Conservation (phyloP, 2,888 invertebrate species). For the Drosophila neotestacea region DNA sequence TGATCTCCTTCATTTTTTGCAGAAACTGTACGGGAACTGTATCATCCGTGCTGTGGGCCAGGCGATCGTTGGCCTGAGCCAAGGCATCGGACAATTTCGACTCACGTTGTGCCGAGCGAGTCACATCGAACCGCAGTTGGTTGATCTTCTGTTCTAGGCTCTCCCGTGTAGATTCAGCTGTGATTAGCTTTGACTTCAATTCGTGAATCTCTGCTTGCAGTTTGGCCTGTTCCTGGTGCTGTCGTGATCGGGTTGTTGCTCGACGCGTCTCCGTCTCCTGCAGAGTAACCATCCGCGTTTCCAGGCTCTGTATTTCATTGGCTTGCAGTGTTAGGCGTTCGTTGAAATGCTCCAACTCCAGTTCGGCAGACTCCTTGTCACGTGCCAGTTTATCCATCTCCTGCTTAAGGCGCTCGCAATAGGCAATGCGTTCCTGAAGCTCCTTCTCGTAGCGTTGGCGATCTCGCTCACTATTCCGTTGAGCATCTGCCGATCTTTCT, state of each 20-base stretch:
- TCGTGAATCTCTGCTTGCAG: conserved; percentile 82
- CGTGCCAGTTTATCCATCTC: conserved; percentile 84
- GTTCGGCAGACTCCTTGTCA: conserved; percentile 82
- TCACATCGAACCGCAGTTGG: conserved; percentile 83
- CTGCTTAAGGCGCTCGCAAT: conserved; percentile 84
- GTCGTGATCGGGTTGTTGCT: conserved; percentile 80
- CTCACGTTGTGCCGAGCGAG: conserved; percentile 84
- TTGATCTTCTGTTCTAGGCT: conserved; percentile 76
- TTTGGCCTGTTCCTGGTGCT: conserved; percentile 82
- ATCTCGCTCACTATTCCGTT: conserved; percentile 85
- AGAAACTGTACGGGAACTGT: conserved; percentile 84
- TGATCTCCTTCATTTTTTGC: conserved; percentile 86
- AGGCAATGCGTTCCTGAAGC: conserved; percentile 84
- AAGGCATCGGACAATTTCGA: conserved; percentile 83
- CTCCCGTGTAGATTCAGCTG: conserved; percentile 77
- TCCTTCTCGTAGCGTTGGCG: conserved; percentile 85
- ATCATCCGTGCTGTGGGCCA: conserved; percentile 72
- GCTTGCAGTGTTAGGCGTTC: conserved; percentile 83
- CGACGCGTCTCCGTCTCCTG: conserved; percentile 84
- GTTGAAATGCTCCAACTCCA: conserved; percentile 83
- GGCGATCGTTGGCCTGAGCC: conserved; percentile 76
- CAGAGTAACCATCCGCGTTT: conserved; percentile 85
- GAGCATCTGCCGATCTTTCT: conserved; percentile 85
- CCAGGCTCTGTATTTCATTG: conserved; percentile 86
- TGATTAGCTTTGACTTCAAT: conserved; percentile 71